These are phyloP conservation scores for Charanyca ferruginea DNA, from an alignment of 2,888 invertebrate species.

Conservation along the genomic window DNA sequence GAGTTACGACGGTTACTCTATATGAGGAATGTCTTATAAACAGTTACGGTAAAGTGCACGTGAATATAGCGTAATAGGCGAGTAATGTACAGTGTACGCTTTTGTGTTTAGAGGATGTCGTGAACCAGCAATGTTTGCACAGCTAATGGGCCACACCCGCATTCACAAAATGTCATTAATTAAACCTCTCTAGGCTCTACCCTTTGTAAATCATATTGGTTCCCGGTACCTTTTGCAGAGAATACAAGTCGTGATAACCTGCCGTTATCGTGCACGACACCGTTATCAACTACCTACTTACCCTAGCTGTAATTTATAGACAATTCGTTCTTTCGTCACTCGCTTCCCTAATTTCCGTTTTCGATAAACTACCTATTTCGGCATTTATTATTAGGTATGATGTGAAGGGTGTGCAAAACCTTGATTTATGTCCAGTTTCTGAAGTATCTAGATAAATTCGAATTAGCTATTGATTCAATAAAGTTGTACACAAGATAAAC, in stretches of 20 bases:
- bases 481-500: too few relatives aligned
- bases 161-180: slow-evolving; percentile 76
- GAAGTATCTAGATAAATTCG: too few relatives aligned
- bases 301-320: slow-evolving; percentile 33
- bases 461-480: too few relatives aligned
- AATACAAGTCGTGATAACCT: slow-evolving; percentile 57
- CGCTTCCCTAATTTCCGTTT: slow-evolving; percentile 50
- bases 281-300: slow-evolving; percentile 31
- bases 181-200: slow-evolving; percentile 67
- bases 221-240: slow-evolving; percentile 44
- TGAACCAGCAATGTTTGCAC: slow-evolving; percentile 80
- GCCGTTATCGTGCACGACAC: slow-evolving; percentile 43
- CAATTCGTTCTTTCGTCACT: slow-evolving; percentile 32
- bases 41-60: slow-evolving; percentile 23
- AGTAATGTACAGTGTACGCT: slow-evolving; percentile 51
- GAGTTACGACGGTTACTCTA: too few relatives aligned
- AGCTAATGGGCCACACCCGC: slow-evolving; percentile 85
- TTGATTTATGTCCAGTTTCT: too few relatives aligned
- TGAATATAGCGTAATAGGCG: slow-evolving; percentile 34
- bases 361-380: slow-evolving; percentile 19
- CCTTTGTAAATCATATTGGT: slow-evolving; percentile 53
- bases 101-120: slow-evolving; percentile 70
- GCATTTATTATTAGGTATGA: not conserved
- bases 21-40: slow-evolving; percentile 14
- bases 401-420: slow-evolving; percentile 1